Percentiles rank a stretch among this genome's conserved stretches.
These are phyloP conservation scores for Drosophila truncata DNA, from an alignment of 1,140 invertebrate genomes.

Conservation along the genomic window DNA sequence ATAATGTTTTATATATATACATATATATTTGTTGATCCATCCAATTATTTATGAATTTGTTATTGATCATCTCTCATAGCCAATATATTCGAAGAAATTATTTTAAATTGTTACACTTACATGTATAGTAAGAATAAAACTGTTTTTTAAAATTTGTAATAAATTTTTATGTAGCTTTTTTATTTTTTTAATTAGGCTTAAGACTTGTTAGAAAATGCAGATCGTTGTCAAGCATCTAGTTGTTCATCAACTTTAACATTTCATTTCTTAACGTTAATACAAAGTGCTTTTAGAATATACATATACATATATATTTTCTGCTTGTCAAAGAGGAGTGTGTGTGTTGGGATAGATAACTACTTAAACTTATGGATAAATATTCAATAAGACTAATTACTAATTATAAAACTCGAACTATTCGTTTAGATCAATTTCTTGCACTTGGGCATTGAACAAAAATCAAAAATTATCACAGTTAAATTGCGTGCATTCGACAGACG, in stretches of 20 bases:
- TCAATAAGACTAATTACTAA: constrained; percentile 51
- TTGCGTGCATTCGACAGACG: constrained; percentile 79
- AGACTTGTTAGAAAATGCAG: constrained; percentile 40
- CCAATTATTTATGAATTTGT: constrained; percentile 48
- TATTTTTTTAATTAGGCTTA: constrained; percentile 29
- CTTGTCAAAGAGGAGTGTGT: constrained; percentile 14
- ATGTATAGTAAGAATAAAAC: constrained; percentile 50
- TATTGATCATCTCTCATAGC: constrained; percentile 32
- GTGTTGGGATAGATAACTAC: constrained; percentile 27
- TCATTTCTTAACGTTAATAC: constrained; percentile 43
- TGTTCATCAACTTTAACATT: constrained; percentile 38
- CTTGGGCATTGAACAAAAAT: constrained; percentile 64
- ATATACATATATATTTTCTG: constrained; percentile 2
- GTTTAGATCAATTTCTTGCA: constrained; percentile 63
- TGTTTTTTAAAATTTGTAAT: constrained; percentile 50
- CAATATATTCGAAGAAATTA: constrained; percentile 36
- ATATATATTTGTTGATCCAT: constrained; percentile 34
- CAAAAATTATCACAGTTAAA: constrained; percentile 83
- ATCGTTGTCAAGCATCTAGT: constrained; percentile 23
- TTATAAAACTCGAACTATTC: constrained; percentile 67
- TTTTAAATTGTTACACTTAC: constrained; percentile 24
- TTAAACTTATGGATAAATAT: constrained; percentile 66
- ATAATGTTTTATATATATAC: constrained; percentile 17
- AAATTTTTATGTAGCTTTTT: constrained; percentile 34
- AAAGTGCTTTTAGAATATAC: constrained; percentile 47